Base-by-base conservation (phyloP, 2,888 invertebrate species). In the Ellobium chinense region DNA sequence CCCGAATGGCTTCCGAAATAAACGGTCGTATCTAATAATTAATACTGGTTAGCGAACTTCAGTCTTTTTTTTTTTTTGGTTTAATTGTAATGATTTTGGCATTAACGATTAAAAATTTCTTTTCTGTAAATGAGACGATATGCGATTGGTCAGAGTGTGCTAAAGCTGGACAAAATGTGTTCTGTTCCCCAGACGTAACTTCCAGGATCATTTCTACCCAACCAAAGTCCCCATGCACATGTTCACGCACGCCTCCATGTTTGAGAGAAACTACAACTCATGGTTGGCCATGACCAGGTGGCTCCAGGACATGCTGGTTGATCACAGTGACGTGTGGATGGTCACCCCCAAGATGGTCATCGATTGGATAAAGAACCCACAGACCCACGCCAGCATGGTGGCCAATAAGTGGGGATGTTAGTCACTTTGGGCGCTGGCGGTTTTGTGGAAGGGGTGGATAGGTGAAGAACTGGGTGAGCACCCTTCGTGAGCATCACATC, bases 341-440 rank as follows among this genome's bases (percentile, higher is more conserved):
- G 58, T 77, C 5, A 69, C 68, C 7, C 72, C 72, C 12, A 36
- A 65, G 21, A 62, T 62, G 66, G 76, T 76, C 31, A 65, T 76
- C 1, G 62, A 76, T n/a, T 76, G 76, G 76, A 66, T 76, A 66
- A 31, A 76, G 66, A 54, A 76, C 2, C 76, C 65, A 21, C 46
- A 54, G 1, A 65, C 66, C 14, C 54, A 76, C 29, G 34, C 65
- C 21, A 14, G 66, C 36, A 76, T 76, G 76, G 58, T 66, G 31
- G 66, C 54, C 12, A 54, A 76, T 14, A 76, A 36, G 27, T 76
- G 76, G 76, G 76, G 66, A 37, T 76, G 76, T 46, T 31, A 31
- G 27, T 31, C 4, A 39, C 14, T 74, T n/a, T n/a, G n/a, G n/a
- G n/a, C n/a, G n/a, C n/a, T n/a, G n/a, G n/a, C n/a, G n/a, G n/a